Percentiles rank a stretch among this genome's conserved stretches.
These are phyloP conservation scores for Drosophila incognita DNA, from an alignment of 2,888 invertebrate genomes.

Conservation along the genomic window DNA sequence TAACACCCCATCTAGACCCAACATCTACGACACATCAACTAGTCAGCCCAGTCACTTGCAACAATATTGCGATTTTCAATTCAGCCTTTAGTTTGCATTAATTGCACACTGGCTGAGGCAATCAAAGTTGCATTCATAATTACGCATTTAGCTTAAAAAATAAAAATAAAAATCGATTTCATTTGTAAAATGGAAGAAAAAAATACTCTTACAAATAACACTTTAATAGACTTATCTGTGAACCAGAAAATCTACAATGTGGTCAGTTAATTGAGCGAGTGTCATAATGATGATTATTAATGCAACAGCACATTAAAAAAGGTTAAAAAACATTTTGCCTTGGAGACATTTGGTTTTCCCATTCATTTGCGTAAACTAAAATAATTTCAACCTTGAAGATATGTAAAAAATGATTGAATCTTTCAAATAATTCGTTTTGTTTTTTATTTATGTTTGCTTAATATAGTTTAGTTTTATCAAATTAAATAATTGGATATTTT, in stretches of 20 bases:
- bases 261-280: neutral
- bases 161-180: neutral
- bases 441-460: neutral
- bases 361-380: neutral
- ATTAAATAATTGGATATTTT: neutral
- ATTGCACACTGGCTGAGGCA: conserved; percentile 21
- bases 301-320: neutral
- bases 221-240: neutral
- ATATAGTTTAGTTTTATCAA: neutral
- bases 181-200: neutral
- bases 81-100: conserved; percentile 66
- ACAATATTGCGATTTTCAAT: conserved; percentile 64
- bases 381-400: neutral
- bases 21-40: conserved; percentile 10
- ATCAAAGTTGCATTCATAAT: conserved; percentile 52
- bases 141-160: conserved; percentile 42
- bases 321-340: neutral
- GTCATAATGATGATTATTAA: neutral
- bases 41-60: conserved; percentile 30
- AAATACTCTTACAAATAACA: neutral
- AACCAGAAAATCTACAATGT: neutral
- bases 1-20: conserved; percentile 56
- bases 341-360: neutral
- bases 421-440: too few species aligned
- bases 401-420: neutral